Conservation (phyloP, 2,113 vertebrate species). For the Cyprinodon variegatus region DNA sequence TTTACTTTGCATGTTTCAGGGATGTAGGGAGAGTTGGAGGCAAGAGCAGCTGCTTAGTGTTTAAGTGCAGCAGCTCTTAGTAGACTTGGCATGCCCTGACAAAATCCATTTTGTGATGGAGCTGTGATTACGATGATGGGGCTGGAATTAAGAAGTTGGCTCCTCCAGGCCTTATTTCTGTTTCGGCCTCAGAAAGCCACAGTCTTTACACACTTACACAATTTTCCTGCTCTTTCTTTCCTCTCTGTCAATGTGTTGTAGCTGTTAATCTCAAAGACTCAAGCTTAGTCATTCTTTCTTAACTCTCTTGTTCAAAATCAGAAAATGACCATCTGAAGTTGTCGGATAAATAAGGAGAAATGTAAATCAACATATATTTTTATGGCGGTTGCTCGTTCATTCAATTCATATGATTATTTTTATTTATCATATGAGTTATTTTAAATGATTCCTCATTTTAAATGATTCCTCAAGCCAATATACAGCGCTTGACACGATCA, state of each 20-base stretch:
- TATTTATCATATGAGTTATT: no score
- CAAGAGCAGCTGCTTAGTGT: conserved; percentile 84
- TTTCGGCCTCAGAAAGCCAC: conserved; percentile 72
- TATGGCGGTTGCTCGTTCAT: no score
- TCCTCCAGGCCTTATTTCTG: conserved; percentile 59
- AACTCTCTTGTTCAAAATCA: background rate
- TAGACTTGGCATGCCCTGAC: conserved; percentile 84
- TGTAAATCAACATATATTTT: no score
- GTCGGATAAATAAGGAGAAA: no score
- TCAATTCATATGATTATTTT: no score
- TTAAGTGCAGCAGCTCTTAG: conserved; percentile 76
- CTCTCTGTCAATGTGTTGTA: conserved; percentile 40
- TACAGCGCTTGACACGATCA: no score
- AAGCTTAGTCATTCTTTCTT: background rate
- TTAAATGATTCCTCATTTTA: no score
- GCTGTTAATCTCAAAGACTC: conserved; percentile 30
- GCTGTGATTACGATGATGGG: conserved; percentile 82
- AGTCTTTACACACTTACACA: conserved; percentile 45
- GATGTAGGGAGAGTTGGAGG: conserved; percentile 36
- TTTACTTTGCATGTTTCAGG: background rate
- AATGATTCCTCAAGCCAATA: no score
- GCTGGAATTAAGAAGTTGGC: conserved; percentile 78
- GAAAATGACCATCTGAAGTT: no score
- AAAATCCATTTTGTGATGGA: conserved; percentile 82
- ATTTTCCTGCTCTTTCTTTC: conserved; percentile 29